Evolutionary conservation across 2,797 vertebrate genomes (phyloP).

Genomic region (Mionectes olivaceus): DNA sequence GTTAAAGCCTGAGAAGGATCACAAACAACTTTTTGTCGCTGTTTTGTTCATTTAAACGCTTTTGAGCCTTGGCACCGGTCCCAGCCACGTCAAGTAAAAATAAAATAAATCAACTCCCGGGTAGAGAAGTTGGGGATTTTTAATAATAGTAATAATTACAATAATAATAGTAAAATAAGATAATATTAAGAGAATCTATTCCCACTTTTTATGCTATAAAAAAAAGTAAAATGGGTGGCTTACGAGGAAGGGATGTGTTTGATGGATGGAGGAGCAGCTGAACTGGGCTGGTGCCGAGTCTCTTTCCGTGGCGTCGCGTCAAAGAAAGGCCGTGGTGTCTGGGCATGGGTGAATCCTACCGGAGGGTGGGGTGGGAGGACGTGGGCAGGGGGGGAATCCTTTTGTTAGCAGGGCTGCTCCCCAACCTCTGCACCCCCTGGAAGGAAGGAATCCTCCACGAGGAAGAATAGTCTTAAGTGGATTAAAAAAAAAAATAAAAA

Average conservation of each 20-base stretch:
- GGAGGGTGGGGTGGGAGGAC: not conserved
- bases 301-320: not conserved
- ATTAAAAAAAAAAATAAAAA: not conserved
- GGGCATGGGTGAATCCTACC: not conserved
- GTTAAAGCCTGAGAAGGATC: not conserved
- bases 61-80: not conserved
- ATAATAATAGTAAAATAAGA: no score
- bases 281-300: not conserved
- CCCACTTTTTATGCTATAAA: not conserved
- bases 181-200: no score
- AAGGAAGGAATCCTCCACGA: not conserved
- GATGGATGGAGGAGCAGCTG: not conserved
- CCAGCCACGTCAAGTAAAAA: not conserved
- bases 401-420: not conserved
- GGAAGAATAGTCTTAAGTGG: not conserved
- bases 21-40: not conserved
- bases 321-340: not conserved
- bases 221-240: not conserved
- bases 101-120: not conserved
- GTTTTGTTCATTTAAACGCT: not conserved
- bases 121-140: not conserved
- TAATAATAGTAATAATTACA: not conserved
- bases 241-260: not conserved
- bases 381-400: not conserved
- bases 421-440: not conserved